Evolutionary conservation across 2,113 vertebrate genomes (phyloP).

Genomic region (Nycticebus coucang): DNA sequence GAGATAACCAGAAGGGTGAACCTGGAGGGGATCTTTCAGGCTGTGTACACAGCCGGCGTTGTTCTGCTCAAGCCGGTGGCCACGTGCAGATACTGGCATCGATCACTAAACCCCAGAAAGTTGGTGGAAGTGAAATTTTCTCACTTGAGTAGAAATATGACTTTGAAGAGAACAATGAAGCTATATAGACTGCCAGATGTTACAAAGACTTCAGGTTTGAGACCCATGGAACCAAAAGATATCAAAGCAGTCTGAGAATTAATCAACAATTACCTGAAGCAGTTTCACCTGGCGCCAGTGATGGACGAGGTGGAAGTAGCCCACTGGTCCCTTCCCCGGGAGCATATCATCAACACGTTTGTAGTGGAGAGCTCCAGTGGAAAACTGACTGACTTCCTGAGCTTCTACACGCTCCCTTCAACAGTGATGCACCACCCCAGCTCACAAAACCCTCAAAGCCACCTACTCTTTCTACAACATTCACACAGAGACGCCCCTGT

Average conservation of each 20-base stretch:
- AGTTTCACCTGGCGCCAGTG: conserved; percentile 94
- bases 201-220: conserved; percentile 94
- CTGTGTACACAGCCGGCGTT: no score
- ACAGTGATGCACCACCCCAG: conserved; percentile 99
- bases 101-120: no score
- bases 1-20: no score
- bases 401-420: conserved; percentile 99
- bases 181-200: no score
- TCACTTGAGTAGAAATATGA: no score
- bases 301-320: conserved; percentile 96
- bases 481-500: conserved; percentile 95
- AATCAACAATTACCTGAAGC: conserved; percentile 93
- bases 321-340: conserved; percentile 97
- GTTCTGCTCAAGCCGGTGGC: no score
- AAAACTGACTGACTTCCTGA: conserved; percentile 95
- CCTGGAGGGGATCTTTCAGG: no score
- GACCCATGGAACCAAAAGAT: conserved; percentile 95
- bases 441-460: conserved; percentile 98
- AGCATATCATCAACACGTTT: conserved; percentile 97
- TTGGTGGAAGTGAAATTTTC: no score
- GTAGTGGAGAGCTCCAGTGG: conserved; percentile 95
- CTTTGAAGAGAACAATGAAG: no score
- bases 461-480: conserved; percentile 99
- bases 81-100: no score
- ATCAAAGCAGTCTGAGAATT: conserved; percentile 91